phyloP scores from a whole-genome alignment of 2,888 invertebrate genomes.

The Dione vanillae region DNA sequence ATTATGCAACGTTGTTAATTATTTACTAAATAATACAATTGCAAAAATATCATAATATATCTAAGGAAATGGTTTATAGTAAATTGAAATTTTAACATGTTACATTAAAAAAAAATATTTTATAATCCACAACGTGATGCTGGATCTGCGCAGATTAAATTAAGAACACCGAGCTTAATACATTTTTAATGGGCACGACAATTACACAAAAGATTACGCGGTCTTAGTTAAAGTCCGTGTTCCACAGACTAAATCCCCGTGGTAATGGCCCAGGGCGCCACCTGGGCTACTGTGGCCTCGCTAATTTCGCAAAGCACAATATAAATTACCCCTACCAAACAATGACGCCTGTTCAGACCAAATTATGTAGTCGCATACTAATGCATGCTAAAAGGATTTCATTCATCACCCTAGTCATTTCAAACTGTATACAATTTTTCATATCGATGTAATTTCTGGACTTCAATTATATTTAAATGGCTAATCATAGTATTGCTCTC shows the following conservation, averaged over 20 bases:
- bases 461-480: not conserved
- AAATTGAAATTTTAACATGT: too few species aligned
- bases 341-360: conserved; percentile 63
- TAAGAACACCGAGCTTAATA: conserved; percentile 56
- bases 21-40: not conserved
- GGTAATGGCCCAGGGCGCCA: conserved; percentile 70
- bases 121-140: conserved; percentile 12
- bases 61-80: not conserved
- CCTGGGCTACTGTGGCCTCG: conserved; percentile 65
- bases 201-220: conserved; percentile 69
- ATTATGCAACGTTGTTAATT: not conserved
- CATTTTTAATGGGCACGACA: conserved; percentile 71
- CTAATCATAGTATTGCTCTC: conserved; percentile 11
- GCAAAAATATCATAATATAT: not conserved
- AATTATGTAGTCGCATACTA: conserved; percentile 61
- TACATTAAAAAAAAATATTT: too few species aligned
- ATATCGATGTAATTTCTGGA: conserved; percentile 8
- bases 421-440: conserved; percentile 40
- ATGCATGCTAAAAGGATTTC: conserved; percentile 65
- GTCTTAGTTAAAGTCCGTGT: conserved; percentile 59
- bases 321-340: conserved; percentile 77
- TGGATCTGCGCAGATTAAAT: conserved; percentile 44
- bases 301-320: conserved; percentile 77
- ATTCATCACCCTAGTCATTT: conserved; percentile 59
- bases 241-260: conserved; percentile 67